Conservation (phyloP, 2,888 invertebrate genomes). For the Hoplodrina blanda region DNA sequence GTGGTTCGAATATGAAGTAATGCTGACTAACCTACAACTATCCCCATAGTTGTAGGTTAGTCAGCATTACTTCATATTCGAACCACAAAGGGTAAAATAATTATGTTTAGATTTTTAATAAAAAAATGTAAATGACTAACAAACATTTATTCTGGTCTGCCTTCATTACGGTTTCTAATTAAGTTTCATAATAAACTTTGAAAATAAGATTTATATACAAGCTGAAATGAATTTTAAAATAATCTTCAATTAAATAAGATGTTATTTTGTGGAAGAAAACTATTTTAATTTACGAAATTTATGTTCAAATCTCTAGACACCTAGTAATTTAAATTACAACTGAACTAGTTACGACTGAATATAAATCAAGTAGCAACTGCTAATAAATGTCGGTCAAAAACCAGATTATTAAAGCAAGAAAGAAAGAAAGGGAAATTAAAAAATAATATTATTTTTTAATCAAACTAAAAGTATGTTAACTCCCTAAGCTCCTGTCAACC, state of each 20-base stretch:
- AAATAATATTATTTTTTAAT: conserved; percentile 43
- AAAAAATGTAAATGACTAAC: conserved; percentile 41
- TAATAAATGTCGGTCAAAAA: conserved; percentile 4
- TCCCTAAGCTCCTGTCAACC: conserved; percentile 41
- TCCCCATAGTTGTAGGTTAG: no score
- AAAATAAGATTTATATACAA: conserved; percentile 24
- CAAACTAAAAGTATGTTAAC: conserved; percentile 22
- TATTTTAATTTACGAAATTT: conserved; percentile 31
- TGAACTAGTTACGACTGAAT: background rate
- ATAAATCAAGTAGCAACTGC: conserved; percentile 16
- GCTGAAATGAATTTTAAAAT: conserved; percentile 26
- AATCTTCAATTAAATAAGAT: conserved; percentile 6
- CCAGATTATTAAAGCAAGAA: background rate
- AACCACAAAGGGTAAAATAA: conserved; percentile 14
- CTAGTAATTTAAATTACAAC: conserved; percentile 1
- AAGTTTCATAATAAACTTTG: conserved; percentile 41
- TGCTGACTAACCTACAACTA: no score
- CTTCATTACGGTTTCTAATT: conserved; percentile 46
- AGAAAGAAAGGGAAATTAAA: conserved; percentile 23
- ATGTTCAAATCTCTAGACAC: conserved; percentile 1
- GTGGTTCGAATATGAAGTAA: no score
- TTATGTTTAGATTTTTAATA: conserved; percentile 40
- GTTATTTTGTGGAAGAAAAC: conserved; percentile 5
- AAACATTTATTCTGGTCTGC: conserved; percentile 34
- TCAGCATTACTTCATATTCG: no score